These are phyloP conservation scores for Pseudomugil tenellus DNA, from an alignment of 2,797 vertebrate genomes.

Conservation along the genomic window DNA sequence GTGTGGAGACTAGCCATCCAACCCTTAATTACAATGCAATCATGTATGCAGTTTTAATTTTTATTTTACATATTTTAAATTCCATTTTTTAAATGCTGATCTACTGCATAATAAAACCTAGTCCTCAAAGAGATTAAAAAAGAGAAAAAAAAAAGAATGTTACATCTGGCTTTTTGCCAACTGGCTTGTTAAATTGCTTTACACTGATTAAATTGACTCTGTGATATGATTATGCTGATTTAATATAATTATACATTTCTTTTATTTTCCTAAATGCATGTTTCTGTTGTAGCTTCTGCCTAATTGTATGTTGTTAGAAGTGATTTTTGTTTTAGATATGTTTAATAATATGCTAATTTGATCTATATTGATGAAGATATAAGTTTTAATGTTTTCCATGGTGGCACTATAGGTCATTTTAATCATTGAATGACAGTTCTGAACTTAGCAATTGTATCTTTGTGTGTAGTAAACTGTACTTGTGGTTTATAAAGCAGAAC, in stretches of 20 bases:
- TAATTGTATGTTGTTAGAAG: neutral
- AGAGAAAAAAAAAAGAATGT: no score
- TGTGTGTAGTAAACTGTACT: slow-evolving; percentile 1
- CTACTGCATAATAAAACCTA: no score
- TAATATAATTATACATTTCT: neutral
- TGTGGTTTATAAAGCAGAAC: slow-evolving; percentile 34
- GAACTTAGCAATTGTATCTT: neutral
- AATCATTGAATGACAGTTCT: neutral
- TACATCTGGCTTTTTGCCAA: neutral
- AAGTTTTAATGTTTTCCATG: neutral
- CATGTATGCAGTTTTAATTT: no score
- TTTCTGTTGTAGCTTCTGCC: neutral
- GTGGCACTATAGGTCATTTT: neutral
- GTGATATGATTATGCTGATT: neutral
- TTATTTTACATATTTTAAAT: no score
- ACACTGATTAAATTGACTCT: neutral
- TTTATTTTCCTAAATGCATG: neutral
- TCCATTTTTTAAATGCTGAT: no score
- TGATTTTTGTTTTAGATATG: neutral
- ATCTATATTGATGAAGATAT: neutral
- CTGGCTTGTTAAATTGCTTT: neutral
- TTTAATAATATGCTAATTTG: neutral
- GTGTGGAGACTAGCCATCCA: no score
- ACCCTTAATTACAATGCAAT: no score
- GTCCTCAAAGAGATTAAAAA: neutral